Conservation (phyloP, 2,888 invertebrate genomes). For the Calameuta idolon region DNA sequence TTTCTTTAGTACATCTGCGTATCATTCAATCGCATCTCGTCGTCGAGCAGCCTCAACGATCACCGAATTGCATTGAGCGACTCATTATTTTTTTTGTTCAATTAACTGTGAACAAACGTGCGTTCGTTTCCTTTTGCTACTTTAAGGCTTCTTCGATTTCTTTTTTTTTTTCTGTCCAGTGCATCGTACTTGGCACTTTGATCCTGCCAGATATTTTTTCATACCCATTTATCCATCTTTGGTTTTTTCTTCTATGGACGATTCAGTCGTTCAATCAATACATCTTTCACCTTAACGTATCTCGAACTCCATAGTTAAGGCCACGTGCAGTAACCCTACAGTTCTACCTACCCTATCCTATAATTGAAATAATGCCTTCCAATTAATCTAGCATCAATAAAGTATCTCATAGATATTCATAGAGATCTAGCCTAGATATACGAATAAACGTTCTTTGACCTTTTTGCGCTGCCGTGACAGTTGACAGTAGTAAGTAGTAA, state of each 20-base stretch:
- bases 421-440: not conserved
- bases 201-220: too few species aligned
- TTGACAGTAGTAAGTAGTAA: constrained; percentile 62
- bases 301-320: not conserved
- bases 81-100: not conserved
- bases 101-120: too few species aligned
- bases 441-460: constrained; percentile 40
- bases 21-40: not conserved
- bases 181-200: not conserved
- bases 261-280: not conserved
- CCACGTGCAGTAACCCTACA: not conserved
- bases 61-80: too few species aligned
- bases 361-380: not conserved
- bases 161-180: too few species aligned
- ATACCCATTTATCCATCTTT: not conserved
- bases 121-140: too few species aligned
- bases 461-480: constrained; percentile 59
- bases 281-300: not conserved
- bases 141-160: too few species aligned
- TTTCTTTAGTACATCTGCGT: not conserved
- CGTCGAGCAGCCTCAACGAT: not conserved
- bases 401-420: not conserved
- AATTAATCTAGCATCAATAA: not conserved
- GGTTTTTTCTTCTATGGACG: not conserved
- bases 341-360: too few species aligned